These are phyloP conservation scores for Atta cephalotes DNA, from an alignment of 1,140 invertebrate species.

Conservation along the genomic window DNA sequence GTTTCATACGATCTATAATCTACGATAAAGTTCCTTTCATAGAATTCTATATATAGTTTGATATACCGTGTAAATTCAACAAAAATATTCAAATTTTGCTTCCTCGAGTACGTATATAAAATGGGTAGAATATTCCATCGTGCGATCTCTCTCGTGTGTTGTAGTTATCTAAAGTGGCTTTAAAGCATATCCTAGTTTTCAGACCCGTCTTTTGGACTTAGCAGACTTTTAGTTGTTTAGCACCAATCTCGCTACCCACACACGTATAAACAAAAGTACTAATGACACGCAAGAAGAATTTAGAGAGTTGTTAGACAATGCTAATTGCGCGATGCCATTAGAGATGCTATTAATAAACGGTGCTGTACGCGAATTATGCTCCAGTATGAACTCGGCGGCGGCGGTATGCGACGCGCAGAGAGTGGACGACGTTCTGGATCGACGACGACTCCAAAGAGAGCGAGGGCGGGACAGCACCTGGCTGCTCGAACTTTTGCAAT, in stretches of 20 bases:
- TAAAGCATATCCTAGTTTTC: background rate
- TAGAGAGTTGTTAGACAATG: background rate
- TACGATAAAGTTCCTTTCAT: background rate
- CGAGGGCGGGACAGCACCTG: constrained; percentile 42
- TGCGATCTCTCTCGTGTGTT: background rate
- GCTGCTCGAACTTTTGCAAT: constrained; percentile 69
- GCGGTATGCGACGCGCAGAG: constrained; percentile 1
- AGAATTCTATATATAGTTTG: background rate
- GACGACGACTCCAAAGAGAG: constrained; percentile 14
- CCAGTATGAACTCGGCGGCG: background rate
- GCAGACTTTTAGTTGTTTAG: background rate
- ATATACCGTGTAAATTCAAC: background rate
- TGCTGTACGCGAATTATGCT: constrained; percentile 28
- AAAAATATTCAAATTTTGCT: background rate
- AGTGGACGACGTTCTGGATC: constrained; percentile 48
- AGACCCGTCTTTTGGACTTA: background rate
- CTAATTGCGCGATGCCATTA: constrained; percentile 37
- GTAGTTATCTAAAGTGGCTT: background rate
- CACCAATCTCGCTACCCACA: background rate
- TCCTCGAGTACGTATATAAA: background rate
- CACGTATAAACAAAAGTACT: background rate
- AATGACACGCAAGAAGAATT: background rate
- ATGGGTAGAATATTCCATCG: background rate
- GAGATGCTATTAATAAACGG: constrained; percentile 48
- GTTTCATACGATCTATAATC: background rate